Base-by-base conservation (phyloP, 2,888 invertebrate species). In the Parochlus steinenii region DNA sequence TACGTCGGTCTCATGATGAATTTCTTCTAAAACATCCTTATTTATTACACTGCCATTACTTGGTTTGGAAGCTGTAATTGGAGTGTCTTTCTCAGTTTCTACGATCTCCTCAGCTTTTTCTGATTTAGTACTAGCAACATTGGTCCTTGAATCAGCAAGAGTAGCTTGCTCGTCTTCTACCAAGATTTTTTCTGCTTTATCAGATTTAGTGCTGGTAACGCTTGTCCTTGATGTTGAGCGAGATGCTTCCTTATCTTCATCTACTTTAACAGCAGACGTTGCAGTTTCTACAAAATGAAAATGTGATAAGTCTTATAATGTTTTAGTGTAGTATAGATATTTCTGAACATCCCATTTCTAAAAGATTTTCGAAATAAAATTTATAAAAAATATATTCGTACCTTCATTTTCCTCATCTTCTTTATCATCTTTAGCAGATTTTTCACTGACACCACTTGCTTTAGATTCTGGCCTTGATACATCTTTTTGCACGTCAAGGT, bases 1-100 rank as follows among this genome's bases (percentile, higher is more conserved):
- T 15, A 24, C 31, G 2, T 19, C 19, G 4, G 14, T 15, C 7
- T 45, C 48, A 29, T 47, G 44, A 14, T 54, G 40, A 14, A 49
- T 40, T 38, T 31, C 39, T 41, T 31, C 40, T 33, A 15, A 31
- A 27, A 27, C 17, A 19, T 38, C 38, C 29, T 29, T 40, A 32
- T 15, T 6, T n/a, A 6, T n/a, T 10, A 28, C 15, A 5, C 22
- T 22, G 22, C 33, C 17, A 10, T 10, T 28, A 28, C 34, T 34
- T 11, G 40, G 31, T 26, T 31, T 31, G 5, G 41, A 41, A 18
- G 37, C 37, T 8, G 38, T 38, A 8, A 40, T 35, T 14, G 41
- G 38, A 22, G 18, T 18, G 16, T 35, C 28, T 19, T 33, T 28
- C 5, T 5, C 3, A 5, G 14, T 28, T n/a, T 33, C 33, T 5